phyloP scores from a whole-genome alignment of 2,797 vertebrate genomes.

The Mallotus villosus region DNA sequence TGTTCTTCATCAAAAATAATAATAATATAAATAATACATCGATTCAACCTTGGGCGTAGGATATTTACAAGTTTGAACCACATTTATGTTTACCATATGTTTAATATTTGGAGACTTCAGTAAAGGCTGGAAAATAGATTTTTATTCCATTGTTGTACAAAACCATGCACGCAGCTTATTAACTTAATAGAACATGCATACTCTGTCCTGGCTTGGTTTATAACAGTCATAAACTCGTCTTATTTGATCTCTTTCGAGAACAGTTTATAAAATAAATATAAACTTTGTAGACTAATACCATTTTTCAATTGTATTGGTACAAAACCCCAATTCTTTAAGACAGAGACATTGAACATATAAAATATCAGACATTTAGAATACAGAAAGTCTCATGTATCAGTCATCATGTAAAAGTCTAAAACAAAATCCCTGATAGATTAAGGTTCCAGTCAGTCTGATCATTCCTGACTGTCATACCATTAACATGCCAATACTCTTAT shows the following conservation, averaged over 20 bases:
- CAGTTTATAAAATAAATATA: neutral
- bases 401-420: neutral
- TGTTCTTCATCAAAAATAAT: no score
- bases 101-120: neutral
- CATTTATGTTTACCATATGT: no score
- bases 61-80: no score
- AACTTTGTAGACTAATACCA: neutral
- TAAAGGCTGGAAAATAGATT: neutral
- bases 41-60: no score
- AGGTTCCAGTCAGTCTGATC: neutral
- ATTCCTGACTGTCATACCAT: neutral
- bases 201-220: neutral
- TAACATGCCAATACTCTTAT: slow-evolving; percentile 3
- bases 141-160: slow-evolving; percentile 1
- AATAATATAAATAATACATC: no score
- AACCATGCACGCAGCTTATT: neutral
- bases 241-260: neutral
- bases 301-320: neutral
- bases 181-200: neutral
- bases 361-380: neutral
- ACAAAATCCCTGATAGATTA: slow-evolving; percentile 13
- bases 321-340: no score
- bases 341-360: neutral
- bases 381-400: no score
- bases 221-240: neutral